Base-by-base conservation (phyloP, 2,113 vertebrate genomes). In the Rhynchomys soricoides region DNA sequence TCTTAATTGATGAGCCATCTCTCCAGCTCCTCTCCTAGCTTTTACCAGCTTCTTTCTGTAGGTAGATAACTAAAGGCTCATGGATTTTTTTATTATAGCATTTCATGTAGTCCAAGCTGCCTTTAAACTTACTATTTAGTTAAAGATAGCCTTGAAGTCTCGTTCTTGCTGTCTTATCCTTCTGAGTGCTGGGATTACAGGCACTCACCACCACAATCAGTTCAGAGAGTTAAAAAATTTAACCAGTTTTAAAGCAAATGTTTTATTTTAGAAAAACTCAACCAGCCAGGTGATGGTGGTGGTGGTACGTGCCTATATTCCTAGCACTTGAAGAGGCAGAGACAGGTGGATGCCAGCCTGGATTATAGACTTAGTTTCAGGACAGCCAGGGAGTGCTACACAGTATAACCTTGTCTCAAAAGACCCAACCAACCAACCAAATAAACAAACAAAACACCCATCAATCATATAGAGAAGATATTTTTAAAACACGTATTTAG, bases 1-100 rank as follows among this genome's bases (percentile, higher is more conserved):
- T 74, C 40, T 62, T 62, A 66, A 31, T 48, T 45, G 24, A 40
- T 29, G 73, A 75, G 73, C 73, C 22, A 45, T 40, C 73, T 45
- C 73, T 75, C 40, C 11, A 75, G 73, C 73, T 74, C 73, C 73
- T 74, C 4, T 75, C 13, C 43, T 52, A 50, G 75, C 31, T 8
- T 78, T 78, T 95, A 45, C 71, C 74, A 73, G 48, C 40, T 92
- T 93, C 66, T 59, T 66, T 93, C 48, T 75, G 48, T 52, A 34
- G 48, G 31, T 45, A 64, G 55, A 86, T 79, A 79, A 29, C 90
- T 79, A 73, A 5, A 50, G 21, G 22, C 31, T 22, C 29, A 89
- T 5, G 31, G 29, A 45, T 85, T 40, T 59, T 73, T 21, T n/a
- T 22, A 40, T 73, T 22, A 40, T 40, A 40, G n/a, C 19, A 40